Base-by-base conservation (phyloP, 1,140 invertebrate species). In the Goniozus legneri region DNA sequence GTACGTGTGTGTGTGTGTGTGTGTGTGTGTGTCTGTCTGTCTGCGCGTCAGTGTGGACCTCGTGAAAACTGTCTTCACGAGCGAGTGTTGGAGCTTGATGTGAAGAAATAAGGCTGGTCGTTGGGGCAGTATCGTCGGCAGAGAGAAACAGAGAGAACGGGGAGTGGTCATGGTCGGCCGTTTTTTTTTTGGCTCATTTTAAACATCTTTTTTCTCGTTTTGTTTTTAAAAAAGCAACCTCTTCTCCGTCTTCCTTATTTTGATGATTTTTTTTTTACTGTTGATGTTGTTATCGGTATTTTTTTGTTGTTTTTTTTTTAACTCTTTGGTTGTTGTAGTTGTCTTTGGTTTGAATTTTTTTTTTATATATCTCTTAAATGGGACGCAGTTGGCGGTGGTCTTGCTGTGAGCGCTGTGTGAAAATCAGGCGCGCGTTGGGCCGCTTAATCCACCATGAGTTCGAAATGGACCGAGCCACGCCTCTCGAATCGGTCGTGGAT, bases 371-470 rank as follows among this genome's bases (percentile, higher is more conserved):
- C n/a, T n/a, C n/a, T n/a, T n/a, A n/a, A n/a, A n/a, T n/a, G n/a
- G 56, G 56, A 58, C 57, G 55, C 57, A 24, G 59, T 52, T 55
- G 64, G 43, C 52, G 50, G 52, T 67, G 55, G 47, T 58, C 44
- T 57, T 53, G 47, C 48, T 50, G 47, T 43, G 50, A 52, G 45
- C 47, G 38, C 40, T n/a, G n/a, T n/a, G n/a, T n/a, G n/a, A n/a
- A n/a, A n/a, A n/a, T 43, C 24, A 37, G 39, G 10, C 42, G 48
- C 36, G 31, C 36, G 43, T 67, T n/a, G n/a, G n/a, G n/a, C n/a
- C n/a, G n/a, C n/a, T 85, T 91, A 92, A 76, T 96, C 93, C 58
- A 96, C 85, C 85, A 96, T 87, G 64, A 96, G 80, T 79, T 96
- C 93, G 79, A 97, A 96, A 79, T 95, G 92, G 54, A 95, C 92